phyloP scores from a whole-genome alignment of 2,888 invertebrate species.

The Stenichneumon culpator region DNA sequence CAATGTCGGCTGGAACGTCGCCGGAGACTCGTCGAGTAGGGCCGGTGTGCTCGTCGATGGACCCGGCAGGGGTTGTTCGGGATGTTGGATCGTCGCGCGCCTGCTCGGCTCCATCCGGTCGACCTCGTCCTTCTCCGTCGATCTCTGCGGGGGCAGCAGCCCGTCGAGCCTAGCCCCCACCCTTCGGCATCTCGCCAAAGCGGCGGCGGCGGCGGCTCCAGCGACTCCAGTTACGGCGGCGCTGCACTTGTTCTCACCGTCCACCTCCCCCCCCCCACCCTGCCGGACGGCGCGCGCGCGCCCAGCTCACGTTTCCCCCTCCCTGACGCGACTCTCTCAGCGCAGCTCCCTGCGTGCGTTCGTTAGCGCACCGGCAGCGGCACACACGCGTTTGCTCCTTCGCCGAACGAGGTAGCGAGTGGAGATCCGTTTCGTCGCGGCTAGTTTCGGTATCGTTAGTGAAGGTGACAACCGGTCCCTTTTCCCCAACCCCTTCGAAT shows the following conservation, averaged over 20 bases:
- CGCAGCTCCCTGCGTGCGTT: conserved; percentile 56
- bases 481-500: too few relatives aligned
- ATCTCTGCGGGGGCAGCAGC: conserved; percentile 84
- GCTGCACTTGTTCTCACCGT: conserved; percentile 41
- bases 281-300: conserved; percentile 7
- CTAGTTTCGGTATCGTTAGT: conserved; percentile 8
- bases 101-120: conserved; percentile 74
- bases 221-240: conserved; percentile 48
- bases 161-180: conserved; percentile 12
- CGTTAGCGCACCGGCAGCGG: conserved; percentile 68
- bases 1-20: conserved; percentile 13
- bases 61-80: conserved; percentile 61
- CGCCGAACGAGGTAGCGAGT: conserved; percentile 70
- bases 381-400: conserved; percentile 76
- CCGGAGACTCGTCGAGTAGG: conserved; percentile 16
- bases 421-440: conserved; percentile 12
- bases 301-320: not conserved
- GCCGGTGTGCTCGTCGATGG: conserved; percentile 37
- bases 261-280: not conserved
- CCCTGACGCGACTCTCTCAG: conserved; percentile 29
- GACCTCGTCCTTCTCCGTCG: conserved; percentile 80
- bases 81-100: conserved; percentile 69
- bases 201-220: conserved; percentile 48
- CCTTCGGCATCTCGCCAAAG: conserved; percentile 44
- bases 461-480: conserved; percentile 29